Evolutionary conservation across 2,797 vertebrate species (phyloP).

Genomic region (Uromys caudimaculatus): DNA sequence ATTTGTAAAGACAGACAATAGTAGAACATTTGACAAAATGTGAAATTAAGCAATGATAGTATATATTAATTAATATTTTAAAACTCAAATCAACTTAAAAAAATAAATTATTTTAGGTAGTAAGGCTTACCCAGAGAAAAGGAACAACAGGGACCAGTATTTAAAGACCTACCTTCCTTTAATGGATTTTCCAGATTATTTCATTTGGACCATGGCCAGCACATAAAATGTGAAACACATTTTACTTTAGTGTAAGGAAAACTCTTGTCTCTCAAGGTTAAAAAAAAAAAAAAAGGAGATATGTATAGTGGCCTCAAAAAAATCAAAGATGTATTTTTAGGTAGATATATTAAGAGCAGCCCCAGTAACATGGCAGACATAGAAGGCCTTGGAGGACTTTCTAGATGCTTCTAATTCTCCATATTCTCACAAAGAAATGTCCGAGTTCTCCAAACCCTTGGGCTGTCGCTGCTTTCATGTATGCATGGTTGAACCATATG

Average conservation of each 20-base stretch:
- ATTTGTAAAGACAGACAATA: background rate
- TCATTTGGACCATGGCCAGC: conserved; percentile 81
- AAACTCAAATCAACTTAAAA: conserved; percentile 33
- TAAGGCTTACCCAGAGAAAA: conserved; percentile 51
- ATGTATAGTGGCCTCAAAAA: background rate
- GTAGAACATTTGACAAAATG: conserved; percentile 36
- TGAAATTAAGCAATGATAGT: background rate
- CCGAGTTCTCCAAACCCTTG: background rate
- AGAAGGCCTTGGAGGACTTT: conserved; percentile 28
- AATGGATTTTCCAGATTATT: conserved; percentile 86
- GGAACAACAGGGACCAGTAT: conserved; percentile 56
- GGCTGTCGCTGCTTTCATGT: background rate
- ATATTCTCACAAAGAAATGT: background rate
- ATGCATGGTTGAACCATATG: background rate
- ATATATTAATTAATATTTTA: background rate
- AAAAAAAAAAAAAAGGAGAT: too few relatives aligned
- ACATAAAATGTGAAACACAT: conserved; percentile 78
- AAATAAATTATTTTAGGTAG: conserved; percentile 46
- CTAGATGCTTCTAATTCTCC: background rate
- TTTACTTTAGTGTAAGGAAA: conserved; percentile 80
- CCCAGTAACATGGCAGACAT: conserved; percentile 1
- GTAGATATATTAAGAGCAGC: conserved; percentile 17
- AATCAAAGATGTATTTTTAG: conserved; percentile 61
- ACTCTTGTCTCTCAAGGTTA: conserved; percentile 53
- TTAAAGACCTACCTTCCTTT: conserved; percentile 76